These are phyloP conservation scores for Acanthornis magna DNA, from an alignment of 2,797 vertebrate genomes.

Conservation along the genomic window DNA sequence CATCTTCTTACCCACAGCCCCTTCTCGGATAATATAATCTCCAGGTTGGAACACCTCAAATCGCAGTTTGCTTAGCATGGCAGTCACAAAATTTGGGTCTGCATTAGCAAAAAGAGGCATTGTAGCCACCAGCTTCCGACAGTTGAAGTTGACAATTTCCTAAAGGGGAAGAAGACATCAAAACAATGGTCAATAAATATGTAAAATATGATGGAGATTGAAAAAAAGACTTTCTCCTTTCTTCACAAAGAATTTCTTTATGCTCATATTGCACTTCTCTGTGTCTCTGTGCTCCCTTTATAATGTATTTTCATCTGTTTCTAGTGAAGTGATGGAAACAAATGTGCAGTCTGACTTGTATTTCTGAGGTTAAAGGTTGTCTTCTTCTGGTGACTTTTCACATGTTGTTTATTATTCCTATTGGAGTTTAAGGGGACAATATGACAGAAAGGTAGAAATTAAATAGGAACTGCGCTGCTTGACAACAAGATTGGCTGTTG, in stretches of 20 bases:
- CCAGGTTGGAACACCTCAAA: constrained; percentile 98
- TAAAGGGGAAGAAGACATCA: constrained; percentile 58
- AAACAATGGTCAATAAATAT: background rate
- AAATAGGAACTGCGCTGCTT: background rate
- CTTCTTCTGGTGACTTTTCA: background rate
- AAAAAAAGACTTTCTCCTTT: background rate
- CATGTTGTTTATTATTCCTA: background rate
- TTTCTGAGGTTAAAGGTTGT: background rate
- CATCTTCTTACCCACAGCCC: constrained; percentile 98
- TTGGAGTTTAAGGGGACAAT: background rate
- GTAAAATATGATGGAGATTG: background rate
- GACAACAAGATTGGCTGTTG: background rate
- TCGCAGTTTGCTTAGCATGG: constrained; percentile 95
- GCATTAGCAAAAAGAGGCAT: constrained; percentile 98
- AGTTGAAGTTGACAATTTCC: constrained; percentile 99
- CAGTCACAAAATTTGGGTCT: constrained; percentile 97
- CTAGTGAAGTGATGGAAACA: background rate
- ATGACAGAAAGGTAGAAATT: background rate
- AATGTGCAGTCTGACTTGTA: background rate
- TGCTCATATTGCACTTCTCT: background rate
- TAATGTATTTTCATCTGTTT: background rate
- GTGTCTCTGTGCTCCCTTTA: background rate
- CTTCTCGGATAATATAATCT: constrained; percentile 97
- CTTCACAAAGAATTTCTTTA: background rate
- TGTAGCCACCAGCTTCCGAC: constrained; percentile 94